A percentile compares a stretch with the other conserved stretches of the same genome.
These are phyloP conservation scores for Drosophila histrio DNA, from an alignment of 2,888 invertebrate species.

Conservation along the genomic window DNA sequence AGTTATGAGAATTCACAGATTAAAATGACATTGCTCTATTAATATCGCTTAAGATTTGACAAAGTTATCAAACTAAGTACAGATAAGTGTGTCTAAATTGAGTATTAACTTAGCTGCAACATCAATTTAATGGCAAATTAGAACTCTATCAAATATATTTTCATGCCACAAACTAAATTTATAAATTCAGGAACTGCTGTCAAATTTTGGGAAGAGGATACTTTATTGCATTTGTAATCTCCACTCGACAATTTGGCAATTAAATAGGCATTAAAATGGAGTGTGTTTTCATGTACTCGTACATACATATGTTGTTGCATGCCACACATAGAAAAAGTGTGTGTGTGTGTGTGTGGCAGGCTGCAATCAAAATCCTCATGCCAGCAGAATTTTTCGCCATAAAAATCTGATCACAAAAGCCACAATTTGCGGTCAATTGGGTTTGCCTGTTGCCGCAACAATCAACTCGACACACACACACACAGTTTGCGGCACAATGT, in stretches of 20 bases:
- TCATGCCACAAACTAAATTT: neutral
- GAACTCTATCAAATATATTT: no score
- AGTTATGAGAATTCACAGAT: no score
- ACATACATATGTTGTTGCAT: no score
- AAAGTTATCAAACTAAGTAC: no score
- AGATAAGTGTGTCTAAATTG: no score
- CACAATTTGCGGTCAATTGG: slow-evolving; percentile 80
- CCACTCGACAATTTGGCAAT: slow-evolving; percentile 1
- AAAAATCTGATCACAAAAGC: slow-evolving; percentile 77
- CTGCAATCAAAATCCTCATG: slow-evolving; percentile 3
- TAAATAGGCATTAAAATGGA: slow-evolving; percentile 31
- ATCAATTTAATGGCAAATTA: no score
- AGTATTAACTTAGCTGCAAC: no score
- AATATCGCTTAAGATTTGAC: no score
- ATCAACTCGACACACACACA: slow-evolving; percentile 52
- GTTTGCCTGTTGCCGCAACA: slow-evolving; percentile 74
- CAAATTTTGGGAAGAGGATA: neutral
- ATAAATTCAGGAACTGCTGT: neutral
- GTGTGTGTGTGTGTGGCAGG: slow-evolving; percentile 11
- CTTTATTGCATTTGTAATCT: neutral
- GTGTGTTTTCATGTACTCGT: neutral
- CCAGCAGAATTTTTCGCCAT: slow-evolving; percentile 37
- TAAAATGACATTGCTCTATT: no score
- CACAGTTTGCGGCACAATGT: slow-evolving; percentile 37
- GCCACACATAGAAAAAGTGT: neutral